These are phyloP conservation scores for Perca schrenkii DNA, from an alignment of 2,113 vertebrate species.

Conservation along the genomic window DNA sequence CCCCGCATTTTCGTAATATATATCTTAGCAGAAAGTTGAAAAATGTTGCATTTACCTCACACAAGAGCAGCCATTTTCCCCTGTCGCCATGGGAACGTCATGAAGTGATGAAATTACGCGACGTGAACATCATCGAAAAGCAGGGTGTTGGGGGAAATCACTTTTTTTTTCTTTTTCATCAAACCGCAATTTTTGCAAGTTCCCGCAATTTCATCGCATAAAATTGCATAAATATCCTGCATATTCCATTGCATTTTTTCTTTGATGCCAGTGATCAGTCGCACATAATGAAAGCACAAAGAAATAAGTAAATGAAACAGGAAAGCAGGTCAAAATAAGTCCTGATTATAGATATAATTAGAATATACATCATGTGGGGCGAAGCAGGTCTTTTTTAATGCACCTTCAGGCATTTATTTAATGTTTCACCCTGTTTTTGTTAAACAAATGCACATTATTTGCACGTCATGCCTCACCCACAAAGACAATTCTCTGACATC, in stretches of 20 bases:
- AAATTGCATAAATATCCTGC: no score
- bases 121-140: no score
- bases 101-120: no score
- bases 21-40: no score
- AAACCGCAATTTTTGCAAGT: no score
- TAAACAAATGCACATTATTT: conserved; percentile 5
- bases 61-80: no score
- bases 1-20: no score
- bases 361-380: conserved; percentile 19
- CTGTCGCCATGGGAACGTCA: no score
- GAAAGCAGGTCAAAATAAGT: conserved; percentile 25
- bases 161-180: no score
- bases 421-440: conserved; percentile 22
- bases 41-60: no score
- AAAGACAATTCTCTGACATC: not conserved
- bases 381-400: conserved; percentile 5
- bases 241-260: not conserved
- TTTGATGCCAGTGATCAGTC: conserved; percentile 40
- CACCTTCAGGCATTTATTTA: conserved; percentile 50
- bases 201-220: no score
- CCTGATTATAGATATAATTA: conserved; percentile 14
- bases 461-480: not conserved
- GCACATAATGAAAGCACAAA: conserved; percentile 35
- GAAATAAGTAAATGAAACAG: conserved; percentile 10
- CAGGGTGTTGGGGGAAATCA: no score